These are phyloP conservation scores for Dascillus cervinus DNA, from an alignment of 2,888 invertebrate species.

Conservation along the genomic window DNA sequence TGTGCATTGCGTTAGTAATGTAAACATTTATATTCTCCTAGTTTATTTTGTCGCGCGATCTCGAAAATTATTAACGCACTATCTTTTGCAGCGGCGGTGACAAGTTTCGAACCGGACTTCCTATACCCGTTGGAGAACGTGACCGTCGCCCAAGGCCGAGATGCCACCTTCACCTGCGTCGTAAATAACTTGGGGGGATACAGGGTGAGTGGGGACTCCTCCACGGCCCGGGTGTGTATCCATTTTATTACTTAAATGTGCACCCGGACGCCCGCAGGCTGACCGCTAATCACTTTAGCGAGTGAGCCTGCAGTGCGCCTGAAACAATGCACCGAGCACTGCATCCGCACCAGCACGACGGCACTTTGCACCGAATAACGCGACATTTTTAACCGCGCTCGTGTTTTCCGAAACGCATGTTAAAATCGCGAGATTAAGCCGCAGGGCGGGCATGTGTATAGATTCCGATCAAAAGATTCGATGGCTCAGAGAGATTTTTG, in stretches of 20 bases:
- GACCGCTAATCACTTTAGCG: conserved; percentile 9
- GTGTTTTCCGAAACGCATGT: conserved; percentile 2
- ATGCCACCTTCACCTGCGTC: conserved; percentile 78
- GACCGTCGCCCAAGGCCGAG: conserved; percentile 74
- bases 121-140: conserved; percentile 73
- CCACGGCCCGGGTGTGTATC: conserved; percentile 82
- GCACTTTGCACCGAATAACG: conserved; percentile 12
- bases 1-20: conserved; percentile 35
- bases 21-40: conserved; percentile 32
- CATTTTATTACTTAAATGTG: conserved; percentile 21
- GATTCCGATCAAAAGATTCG: conserved; percentile 26
- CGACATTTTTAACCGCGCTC: too few relatives aligned
- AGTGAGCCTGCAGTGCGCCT: conserved; percentile 17
- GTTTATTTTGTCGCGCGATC: conserved; percentile 7
- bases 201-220: conserved; percentile 87
- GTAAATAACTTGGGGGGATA: conserved; percentile 74
- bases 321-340: conserved; percentile 20
- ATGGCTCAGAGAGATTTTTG: conserved; percentile 28
- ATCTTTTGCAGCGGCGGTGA: conserved; percentile 48
- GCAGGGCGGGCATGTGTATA: conserved; percentile 15
- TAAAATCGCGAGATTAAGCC: not conserved
- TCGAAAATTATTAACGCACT: not conserved
- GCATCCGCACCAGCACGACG: conserved; percentile 15
- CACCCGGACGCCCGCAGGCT: conserved; percentile 14
- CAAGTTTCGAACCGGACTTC: conserved; percentile 75